A percentile compares a stretch with the other conserved stretches of the same genome.
phyloP scores from a whole-genome alignment of 1,140 invertebrate species.

The Meloidogyne chitwoodi region DNA sequence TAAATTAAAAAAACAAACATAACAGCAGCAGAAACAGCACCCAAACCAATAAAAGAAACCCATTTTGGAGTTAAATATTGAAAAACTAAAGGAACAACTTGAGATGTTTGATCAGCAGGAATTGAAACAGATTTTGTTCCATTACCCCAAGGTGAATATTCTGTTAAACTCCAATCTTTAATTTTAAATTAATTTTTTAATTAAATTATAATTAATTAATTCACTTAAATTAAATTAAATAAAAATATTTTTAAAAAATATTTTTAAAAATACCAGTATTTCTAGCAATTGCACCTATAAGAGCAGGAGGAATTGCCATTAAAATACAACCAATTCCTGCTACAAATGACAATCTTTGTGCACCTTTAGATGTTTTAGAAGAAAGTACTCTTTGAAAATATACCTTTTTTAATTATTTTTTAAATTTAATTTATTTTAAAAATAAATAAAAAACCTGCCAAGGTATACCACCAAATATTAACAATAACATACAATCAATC shows the following conservation, averaged over 20 bases:
- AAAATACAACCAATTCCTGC: slow-evolving; percentile 88
- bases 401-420: slow-evolving; percentile 67
- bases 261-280: slow-evolving; percentile 72
- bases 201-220: neutral
- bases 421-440: neutral
- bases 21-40: slow-evolving; percentile 93
- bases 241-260: slow-evolving; percentile 20
- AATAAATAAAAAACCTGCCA: slow-evolving; percentile 74
- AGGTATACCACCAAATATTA: slow-evolving; percentile 93
- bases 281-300: slow-evolving; percentile 92
- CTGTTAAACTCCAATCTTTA: slow-evolving; percentile 53
- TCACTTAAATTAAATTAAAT: slow-evolving; percentile 18
- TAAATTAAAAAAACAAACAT: slow-evolving; percentile 74
- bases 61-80: slow-evolving; percentile 86
- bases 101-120: slow-evolving; percentile 42
- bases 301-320: slow-evolving; percentile 83
- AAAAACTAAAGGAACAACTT: slow-evolving; percentile 86
- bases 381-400: slow-evolving; percentile 96
- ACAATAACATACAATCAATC: slow-evolving; percentile 80
- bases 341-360: slow-evolving; percentile 90
- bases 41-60: slow-evolving; percentile 87
- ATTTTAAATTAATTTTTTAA: neutral
- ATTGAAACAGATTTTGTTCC: slow-evolving; percentile 52
- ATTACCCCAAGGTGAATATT: slow-evolving; percentile 54
- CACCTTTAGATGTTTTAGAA: slow-evolving; percentile 83